Evolutionary conservation across 2,888 invertebrate genomes (phyloP).

Genomic region (Muschampia plurimacula): DNA sequence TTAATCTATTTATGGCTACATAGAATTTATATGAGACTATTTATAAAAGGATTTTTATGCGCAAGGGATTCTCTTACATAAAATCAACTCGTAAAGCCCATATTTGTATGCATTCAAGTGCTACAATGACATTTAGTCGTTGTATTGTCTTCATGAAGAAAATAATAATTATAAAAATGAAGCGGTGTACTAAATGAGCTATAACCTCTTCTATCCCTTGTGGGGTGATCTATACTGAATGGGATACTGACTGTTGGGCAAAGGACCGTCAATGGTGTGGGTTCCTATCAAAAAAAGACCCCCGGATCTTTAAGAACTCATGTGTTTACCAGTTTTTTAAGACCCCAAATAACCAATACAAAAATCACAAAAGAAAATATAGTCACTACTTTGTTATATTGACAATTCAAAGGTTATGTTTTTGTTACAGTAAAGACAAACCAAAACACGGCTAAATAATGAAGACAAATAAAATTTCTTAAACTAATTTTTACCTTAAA

Average conservation of each 20-base stretch:
- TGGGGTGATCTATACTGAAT: slow-evolving; percentile 6
- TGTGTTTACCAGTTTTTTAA: slow-evolving; percentile 11
- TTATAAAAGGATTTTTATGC: slow-evolving; percentile 8
- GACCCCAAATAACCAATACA: slow-evolving; percentile 41
- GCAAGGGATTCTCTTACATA: slow-evolving; percentile 25
- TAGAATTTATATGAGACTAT: slow-evolving; percentile 14
- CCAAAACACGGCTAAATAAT: not conserved
- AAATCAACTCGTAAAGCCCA: slow-evolving; percentile 32
- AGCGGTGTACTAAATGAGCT: slow-evolving; percentile 45
- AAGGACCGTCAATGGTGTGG: slow-evolving; percentile 41
- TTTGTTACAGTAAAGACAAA: not conserved
- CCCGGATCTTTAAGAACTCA: slow-evolving; percentile 30
- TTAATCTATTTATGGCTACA: slow-evolving; percentile 50
- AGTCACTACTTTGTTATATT: slow-evolving; percentile 55
- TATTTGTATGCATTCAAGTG: slow-evolving; percentile 25
- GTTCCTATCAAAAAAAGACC: slow-evolving; percentile 38
- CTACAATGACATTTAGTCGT: slow-evolving; percentile 25
- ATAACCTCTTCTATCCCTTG: slow-evolving; percentile 14
- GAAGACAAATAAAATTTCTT: too few species aligned
- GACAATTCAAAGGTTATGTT: slow-evolving; percentile 62
- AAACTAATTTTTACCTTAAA: too few species aligned
- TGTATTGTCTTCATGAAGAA: slow-evolving; percentile 33
- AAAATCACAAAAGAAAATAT: slow-evolving; percentile 53
- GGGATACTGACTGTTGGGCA: slow-evolving; percentile 10
- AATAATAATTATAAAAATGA: slow-evolving; percentile 42